Evolutionary conservation across 2,888 invertebrate genomes (phyloP).

Genomic region (Danaus chrysippus): DNA sequence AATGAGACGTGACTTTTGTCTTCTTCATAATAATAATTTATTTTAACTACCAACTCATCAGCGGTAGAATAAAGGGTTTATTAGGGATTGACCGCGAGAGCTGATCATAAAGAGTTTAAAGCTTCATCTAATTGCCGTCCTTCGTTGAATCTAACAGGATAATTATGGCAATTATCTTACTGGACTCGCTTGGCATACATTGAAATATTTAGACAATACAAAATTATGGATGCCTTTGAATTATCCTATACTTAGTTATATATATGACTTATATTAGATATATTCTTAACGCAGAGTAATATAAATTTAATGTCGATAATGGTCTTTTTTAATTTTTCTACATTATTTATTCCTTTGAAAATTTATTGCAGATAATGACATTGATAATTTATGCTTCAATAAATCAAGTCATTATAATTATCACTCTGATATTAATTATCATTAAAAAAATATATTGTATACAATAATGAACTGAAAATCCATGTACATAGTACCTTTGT

Average conservation of each 20-base stretch:
- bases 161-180: background rate
- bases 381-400: too few species aligned
- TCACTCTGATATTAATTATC: background rate
- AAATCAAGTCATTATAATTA: background rate
- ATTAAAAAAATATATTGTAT: background rate
- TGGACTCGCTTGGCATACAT: background rate
- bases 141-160: background rate
- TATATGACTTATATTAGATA: background rate
- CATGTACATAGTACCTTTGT: too few species aligned
- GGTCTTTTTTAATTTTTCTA: background rate
- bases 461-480: too few species aligned
- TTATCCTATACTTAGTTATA: background rate
- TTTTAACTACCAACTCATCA: background rate
- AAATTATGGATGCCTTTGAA: slow-evolving; percentile 1
- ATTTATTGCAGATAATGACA: background rate
- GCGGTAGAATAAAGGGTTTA: slow-evolving; percentile 2
- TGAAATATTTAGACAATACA: slow-evolving; percentile 7
- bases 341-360: background rate
- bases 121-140: slow-evolving; percentile 4
- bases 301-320: too few species aligned
- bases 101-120: background rate
- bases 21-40: background rate
- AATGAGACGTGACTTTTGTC: too few species aligned
- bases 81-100: background rate
- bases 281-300: too few species aligned